Evolutionary conservation across 1,140 invertebrate species (phyloP), one percentile per base, ranked within the genome.

Genomic region (Papilio helenus): DNA sequence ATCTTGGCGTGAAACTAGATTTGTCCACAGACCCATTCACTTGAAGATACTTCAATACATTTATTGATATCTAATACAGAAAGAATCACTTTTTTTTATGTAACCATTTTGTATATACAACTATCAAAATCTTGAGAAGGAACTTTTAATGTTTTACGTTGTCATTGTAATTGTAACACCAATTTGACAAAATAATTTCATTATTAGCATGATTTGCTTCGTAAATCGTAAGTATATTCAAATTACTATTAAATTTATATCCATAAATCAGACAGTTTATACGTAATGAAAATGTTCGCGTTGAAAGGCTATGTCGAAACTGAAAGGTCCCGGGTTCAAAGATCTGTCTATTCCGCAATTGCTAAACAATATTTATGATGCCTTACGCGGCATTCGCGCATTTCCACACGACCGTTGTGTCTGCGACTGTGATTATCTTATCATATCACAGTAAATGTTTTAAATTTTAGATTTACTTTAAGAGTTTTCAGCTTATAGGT

Each of bases 311-410:
- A 44, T 74, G 39, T 74, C 44, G 72, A 74, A 74, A 74, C 44
- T 74, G 44, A 74, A 74, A 74, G 72, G 72, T 74, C 44, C 12
- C 72, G 42, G 42, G 72, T 74, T 74, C 72, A 74, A 39, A 74
- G 12, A 23, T 46, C 20, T 44, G 72, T 74, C 42, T 46, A 72
- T 72, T 72, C 71, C 39, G n/a, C 72, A 74, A 74, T 74, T 74
- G 72, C 44, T 49, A 26, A 51, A 74, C 72, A 74, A 49, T 46
- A 74, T 49, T 74, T 49, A 74, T 74, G 72, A 74, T 49, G 44
- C 42, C 42, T 49, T 74, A 44, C 42, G 12, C 39, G 72, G 72
- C 72, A 44, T 73, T 73, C 49, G 23, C 58, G 72, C 72, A 44
- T 73, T 73, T 73, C 58, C 58, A 61, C 20, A 61, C 58, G 55